Base-by-base conservation (phyloP, 2,888 invertebrate genomes). In the Aphrophora alni region DNA sequence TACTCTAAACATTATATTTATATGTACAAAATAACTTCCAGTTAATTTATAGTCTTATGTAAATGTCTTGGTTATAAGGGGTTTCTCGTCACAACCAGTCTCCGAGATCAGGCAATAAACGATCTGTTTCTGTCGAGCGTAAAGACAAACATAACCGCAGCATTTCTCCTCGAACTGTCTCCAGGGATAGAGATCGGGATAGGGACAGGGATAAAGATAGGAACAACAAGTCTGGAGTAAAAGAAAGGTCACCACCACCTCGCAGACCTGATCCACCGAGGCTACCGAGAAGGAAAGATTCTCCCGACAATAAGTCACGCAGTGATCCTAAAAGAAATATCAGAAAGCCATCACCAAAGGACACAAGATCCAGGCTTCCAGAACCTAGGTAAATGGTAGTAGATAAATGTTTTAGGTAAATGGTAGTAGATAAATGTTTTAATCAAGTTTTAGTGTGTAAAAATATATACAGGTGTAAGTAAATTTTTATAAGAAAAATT, bases 161-260 rank as follows among this genome's bases (percentile, higher is more conserved):
- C 74, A 76, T 80, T 21, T 85, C 84, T 21, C 85, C 85, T 7
- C 83, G 83, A 7, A 70, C 78, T 70, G 28, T 78, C 88, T 91
- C 86, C 89, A 79, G 93, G 83, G 93, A 93, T 81, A 89, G 93
- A 75, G 92, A 92, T 2, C 51, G 77, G n/a, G 77, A 75, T 12
- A 59, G 78, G 38, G 81, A 81, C 21, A 44, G 81, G 14, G 78
- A 70, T 17, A 73, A 78, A 26, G 71, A 71, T 38, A 73, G 77
- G 26, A 76, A 77, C 25, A 38, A 59, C 38, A 80, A 80, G 38
- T 24, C 78, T 12, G 77, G 72, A 24, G 25, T 38, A 25, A 80
- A 79, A 75, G 80, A 79, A 21, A 38, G 79, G 25, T 73, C 80
- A n/a, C 81, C 82, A 26, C 78, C 74, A 12, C 70, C 69, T 38